Evolutionary conservation across 2,888 invertebrate species (phyloP), one percentile per base, ranked within the genome.

Genomic region (Eristalis arbustorum): DNA sequence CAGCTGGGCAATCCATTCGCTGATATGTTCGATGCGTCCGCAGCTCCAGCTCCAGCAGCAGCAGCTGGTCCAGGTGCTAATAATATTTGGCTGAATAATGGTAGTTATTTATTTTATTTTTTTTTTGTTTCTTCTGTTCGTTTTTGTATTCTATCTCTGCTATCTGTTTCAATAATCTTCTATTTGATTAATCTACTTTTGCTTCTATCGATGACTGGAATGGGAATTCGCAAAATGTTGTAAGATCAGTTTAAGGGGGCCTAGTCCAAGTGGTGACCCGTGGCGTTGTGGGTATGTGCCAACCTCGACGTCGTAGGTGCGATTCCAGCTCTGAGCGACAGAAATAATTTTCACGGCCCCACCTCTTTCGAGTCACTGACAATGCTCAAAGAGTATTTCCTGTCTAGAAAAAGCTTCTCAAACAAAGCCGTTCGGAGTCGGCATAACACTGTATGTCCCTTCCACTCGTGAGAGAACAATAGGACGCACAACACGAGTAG

Each of bases 1-100:
- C 96, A 97, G 90, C 94, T 98, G 88, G 96, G 97, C 62, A 98
- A 98, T 94, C 98, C 98, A 11, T 98, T 98, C 92, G 96, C 97
- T 49, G 97, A 97, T 91, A 96, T 96, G 95, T 96, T 96, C 91
- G 97, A 97, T 91, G 96, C 96, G 94, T 96, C 96, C 91, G 95
- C 95, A 49, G 94, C 94, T 62, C 89, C 93, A 90, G 91, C 92
- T 83, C 91, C 92, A 57, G 91, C 90, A 64, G 91, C 92, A 72
- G 90, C 91, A 62, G 91, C 90, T 88, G 91, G 91, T 90, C 90
- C 91, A 89, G 90, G 91, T 90, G 91, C 92, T 90, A 92, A 93
- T 91, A 93, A 93, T 91, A 91, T 93, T 89, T 94, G 93, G 93
- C 92, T 93, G 91, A 91, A 92, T 91, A 93, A 92, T 89, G 93